Evolutionary conservation across 2,113 vertebrate species (phyloP).

Genomic region (Alethe diademata): DNA sequence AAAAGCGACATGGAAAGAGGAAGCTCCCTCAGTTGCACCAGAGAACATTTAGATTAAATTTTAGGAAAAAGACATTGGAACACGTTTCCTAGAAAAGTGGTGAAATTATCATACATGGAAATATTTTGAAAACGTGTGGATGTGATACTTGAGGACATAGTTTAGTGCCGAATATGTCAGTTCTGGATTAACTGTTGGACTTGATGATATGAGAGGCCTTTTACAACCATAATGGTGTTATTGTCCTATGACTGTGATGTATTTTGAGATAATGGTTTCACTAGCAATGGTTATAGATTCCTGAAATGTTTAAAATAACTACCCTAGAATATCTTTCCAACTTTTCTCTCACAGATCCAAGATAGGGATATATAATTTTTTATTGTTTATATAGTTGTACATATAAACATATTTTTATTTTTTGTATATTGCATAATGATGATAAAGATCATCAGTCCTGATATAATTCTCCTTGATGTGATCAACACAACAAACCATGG

Average conservation of each 20-base stretch:
- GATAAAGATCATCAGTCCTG: background rate
- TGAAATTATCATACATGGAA: background rate
- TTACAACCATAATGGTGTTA: background rate
- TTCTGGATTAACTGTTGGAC: background rate
- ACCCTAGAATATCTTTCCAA: background rate
- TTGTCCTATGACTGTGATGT: background rate
- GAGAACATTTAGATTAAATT: background rate
- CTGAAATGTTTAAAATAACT: background rate
- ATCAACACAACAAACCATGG: background rate
- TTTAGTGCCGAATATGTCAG: fast-evolving
- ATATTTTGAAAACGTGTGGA: background rate
- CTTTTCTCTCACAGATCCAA: background rate
- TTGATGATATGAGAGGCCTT: background rate
- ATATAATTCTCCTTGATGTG: background rate
- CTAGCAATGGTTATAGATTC: background rate
- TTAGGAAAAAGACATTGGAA: background rate
- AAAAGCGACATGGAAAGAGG: background rate
- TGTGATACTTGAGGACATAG: background rate
- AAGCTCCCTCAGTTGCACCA: background rate
- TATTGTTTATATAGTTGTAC: background rate
- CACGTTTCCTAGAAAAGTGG: background rate
- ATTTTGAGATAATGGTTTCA: background rate
- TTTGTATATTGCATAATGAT: background rate
- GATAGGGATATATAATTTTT: background rate
- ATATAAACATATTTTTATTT: background rate